Conservation (phyloP, 2,888 invertebrate genomes). For the Lasius fuliginosus region DNA sequence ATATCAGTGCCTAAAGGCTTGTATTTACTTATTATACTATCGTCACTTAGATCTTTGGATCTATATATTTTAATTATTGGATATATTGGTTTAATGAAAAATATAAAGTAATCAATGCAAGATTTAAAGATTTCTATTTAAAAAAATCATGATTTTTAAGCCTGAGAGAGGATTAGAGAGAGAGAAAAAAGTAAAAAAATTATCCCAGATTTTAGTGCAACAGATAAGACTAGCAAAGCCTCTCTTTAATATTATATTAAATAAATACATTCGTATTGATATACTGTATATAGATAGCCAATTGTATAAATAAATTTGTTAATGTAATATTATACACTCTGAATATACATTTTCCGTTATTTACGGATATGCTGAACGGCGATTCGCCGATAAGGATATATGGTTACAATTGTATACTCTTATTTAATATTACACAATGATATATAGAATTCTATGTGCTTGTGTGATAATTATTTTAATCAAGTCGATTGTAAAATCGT, state of each 20-base stretch:
- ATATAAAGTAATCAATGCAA: background rate
- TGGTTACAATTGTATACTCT: conserved; percentile 29
- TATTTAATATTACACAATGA: conserved; percentile 27
- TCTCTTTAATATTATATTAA: conserved; percentile 64
- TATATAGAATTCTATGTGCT: conserved; percentile 23
- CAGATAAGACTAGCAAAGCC: conserved; percentile 47
- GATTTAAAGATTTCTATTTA: conserved; percentile 22
- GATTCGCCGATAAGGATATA: conserved; percentile 6
- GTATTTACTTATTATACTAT: background rate
- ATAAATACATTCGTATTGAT: conserved; percentile 69
- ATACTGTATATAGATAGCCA: conserved; percentile 77
- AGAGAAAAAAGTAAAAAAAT: conserved; percentile 29
- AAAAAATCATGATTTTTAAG: conserved; percentile 18
- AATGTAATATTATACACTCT: conserved; percentile 67
- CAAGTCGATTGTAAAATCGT: conserved; percentile 1
- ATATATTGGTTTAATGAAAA: conserved; percentile 10
- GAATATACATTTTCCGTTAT: conserved; percentile 63
- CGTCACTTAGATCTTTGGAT: background rate
- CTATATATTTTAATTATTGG: conserved; percentile 4
- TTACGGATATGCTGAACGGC: conserved; percentile 44
- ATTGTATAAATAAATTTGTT: conserved; percentile 77
- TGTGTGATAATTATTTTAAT: conserved; percentile 9
- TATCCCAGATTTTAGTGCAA: conserved; percentile 62
- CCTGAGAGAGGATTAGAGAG: conserved; percentile 7
- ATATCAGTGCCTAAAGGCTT: background rate